Base-by-base conservation (phyloP, 1,140 invertebrate genomes). In the Eumeta japonica region DNA sequence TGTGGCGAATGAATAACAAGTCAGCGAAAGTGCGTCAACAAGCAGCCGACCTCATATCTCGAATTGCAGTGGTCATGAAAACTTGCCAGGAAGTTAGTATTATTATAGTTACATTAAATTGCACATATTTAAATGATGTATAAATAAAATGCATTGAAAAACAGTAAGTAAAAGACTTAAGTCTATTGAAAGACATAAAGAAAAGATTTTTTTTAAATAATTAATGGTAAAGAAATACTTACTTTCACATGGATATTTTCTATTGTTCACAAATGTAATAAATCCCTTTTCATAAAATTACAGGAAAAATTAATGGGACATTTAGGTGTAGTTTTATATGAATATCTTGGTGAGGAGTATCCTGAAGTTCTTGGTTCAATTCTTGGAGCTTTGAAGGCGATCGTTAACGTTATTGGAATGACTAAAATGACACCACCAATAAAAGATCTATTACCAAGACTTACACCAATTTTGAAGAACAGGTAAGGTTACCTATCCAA, bases 341-440 rank as follows among this genome's bases (percentile, higher is more conserved):
- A 99, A 77, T 99, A 99, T 67, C 78, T 99, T 45, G 97, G 97
- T 48, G 97, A 99, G 78, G 97, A 99, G 75, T 99, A 99, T 67
- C 97, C 97, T 0, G 97, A 99, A 79, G 97, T 99, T 15, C 70
- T 99, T 38, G 97, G 97, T 37, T 97, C 94, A 28, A 99, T 99
- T 66, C 78, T 99, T 3, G 97, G 96, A 1, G 97, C 97, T 1
- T 75, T 99, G 0, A 99, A 99, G 77, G 94, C 91, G 1, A 99
- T 99, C 56, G 96, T 99, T 0, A 99, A 98, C 76, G 97, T 99
- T 2, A 99, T 99, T 66, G 96, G 97, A 55, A 99, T 99, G 97
- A 98, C 95, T 0, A 99, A 99, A 79, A 99, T 99, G 97, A 99
- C 94, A 3, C 97, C 97, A 3, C 97, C 97, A 2, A 99, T 99